Conservation (phyloP, 2,797 vertebrate genomes). For the Alfaro cultratus region DNA sequence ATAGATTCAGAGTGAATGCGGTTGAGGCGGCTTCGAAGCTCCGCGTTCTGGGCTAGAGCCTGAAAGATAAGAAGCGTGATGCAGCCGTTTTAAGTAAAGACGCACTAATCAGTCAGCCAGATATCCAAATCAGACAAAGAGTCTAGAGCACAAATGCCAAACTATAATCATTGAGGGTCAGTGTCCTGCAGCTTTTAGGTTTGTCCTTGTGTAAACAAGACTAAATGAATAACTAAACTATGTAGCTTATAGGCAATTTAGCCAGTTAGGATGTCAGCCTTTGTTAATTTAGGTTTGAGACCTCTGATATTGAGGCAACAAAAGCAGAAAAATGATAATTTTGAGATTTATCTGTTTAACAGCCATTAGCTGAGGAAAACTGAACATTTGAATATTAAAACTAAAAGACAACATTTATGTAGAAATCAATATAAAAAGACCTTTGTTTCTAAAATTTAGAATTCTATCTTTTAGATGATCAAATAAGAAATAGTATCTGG, state of each 20-base stretch:
- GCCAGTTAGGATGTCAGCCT: no score
- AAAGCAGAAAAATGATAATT: no score
- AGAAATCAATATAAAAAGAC: neutral
- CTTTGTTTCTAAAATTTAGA: neutral
- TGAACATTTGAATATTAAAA: no score
- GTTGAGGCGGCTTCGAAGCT: slow-evolving; percentile 95
- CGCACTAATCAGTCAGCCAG: neutral
- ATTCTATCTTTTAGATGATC: neutral
- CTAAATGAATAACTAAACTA: no score
- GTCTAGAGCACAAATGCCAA: neutral
- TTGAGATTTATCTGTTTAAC: no score
- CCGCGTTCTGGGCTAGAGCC: slow-evolving; percentile 97
- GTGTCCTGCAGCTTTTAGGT: neutral
- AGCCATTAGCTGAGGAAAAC: no score
- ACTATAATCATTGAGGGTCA: neutral
- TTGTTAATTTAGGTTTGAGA: no score
- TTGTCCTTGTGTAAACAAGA: neutral
- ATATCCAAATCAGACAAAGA: neutral
- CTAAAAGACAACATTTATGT: no score
- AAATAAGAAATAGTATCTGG: neutral
- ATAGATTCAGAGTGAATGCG: slow-evolving; percentile 98
- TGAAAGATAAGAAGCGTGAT: slow-evolving; percentile 66
- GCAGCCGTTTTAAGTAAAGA: neutral
- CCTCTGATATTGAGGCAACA: no score
- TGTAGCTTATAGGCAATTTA: no score